Conservation (phyloP, 2,797 vertebrate genomes). For the Chelon auratus region DNA sequence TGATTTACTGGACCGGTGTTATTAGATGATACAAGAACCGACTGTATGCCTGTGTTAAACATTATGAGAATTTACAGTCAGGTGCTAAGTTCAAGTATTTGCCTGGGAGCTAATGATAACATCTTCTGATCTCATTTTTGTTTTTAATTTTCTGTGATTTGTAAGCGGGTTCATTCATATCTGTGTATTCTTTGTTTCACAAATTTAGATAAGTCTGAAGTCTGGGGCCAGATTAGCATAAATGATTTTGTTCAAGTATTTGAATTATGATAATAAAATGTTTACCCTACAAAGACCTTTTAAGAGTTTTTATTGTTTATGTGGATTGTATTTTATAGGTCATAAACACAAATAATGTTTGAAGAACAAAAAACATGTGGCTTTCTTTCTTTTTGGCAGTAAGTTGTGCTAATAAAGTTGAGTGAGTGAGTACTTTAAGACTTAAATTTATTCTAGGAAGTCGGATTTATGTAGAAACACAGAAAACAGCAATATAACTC, state of each 20-base stretch:
- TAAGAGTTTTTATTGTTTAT: not conserved
- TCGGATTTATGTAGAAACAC: too few species aligned
- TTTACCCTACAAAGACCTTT: slow-evolving; percentile 15
- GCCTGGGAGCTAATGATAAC: not conserved
- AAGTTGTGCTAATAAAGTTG: too few species aligned
- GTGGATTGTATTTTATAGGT: too few species aligned
- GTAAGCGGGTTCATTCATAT: slow-evolving; percentile 17
- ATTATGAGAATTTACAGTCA: slow-evolving; percentile 10
- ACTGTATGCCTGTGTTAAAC: slow-evolving; percentile 17
- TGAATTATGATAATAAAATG: slow-evolving; percentile 69
- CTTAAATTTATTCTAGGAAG: too few species aligned
- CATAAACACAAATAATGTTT: too few species aligned
- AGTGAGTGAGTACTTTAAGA: too few species aligned
- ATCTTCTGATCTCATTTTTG: slow-evolving; percentile 2
- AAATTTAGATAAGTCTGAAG: slow-evolving; percentile 3
- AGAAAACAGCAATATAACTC: too few species aligned
- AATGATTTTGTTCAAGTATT: slow-evolving; percentile 40
- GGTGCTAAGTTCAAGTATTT: slow-evolving; percentile 17
- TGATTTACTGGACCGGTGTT: slow-evolving; percentile 37
- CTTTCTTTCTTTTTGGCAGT: too few species aligned
- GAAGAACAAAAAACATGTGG: too few species aligned
- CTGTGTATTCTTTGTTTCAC: not conserved
- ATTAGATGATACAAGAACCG: slow-evolving; percentile 15
- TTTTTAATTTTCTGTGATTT: slow-evolving; percentile 32
- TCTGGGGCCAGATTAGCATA: not conserved